These are phyloP conservation scores for Phlogophora meticulosa DNA, from an alignment of 2,888 invertebrate genomes.

Conservation along the genomic window DNA sequence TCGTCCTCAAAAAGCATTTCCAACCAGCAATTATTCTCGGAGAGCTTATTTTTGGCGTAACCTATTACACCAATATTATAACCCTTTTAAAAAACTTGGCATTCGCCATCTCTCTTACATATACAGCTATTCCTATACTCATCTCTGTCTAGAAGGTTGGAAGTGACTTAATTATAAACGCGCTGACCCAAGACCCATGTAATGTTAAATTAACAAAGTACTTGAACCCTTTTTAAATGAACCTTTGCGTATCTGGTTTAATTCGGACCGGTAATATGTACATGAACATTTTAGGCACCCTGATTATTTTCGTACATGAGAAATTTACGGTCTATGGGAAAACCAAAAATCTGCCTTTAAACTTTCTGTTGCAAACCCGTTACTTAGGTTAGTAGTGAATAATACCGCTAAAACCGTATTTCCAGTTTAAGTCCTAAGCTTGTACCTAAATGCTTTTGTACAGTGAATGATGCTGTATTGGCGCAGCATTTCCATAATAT, in stretches of 20 bases:
- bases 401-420: no score
- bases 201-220: conserved; percentile 67
- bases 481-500: no score
- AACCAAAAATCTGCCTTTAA: neutral
- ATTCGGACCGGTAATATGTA: conserved; percentile 47
- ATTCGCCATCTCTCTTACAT: conserved; percentile 23
- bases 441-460: no score
- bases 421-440: no score
- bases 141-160: conserved; percentile 45
- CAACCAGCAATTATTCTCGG: conserved; percentile 20
- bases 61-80: conserved; percentile 43
- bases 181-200: conserved; percentile 61
- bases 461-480: no score
- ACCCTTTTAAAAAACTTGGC: conserved; percentile 28
- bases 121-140: neutral
- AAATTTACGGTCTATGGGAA: neutral
- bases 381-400: no score
- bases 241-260: conserved; percentile 42
- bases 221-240: conserved; percentile 62
- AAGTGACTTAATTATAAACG: conserved; percentile 67
- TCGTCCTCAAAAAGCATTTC: conserved; percentile 4
- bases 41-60: conserved; percentile 32
- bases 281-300: conserved; percentile 42
- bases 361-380: no score
- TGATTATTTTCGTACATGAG: conserved; percentile 29